Evolutionary conservation across 2,113 vertebrate genomes (phyloP), one percentile per base, ranked within the genome.

Genomic region (Bostrychus sinensis): DNA sequence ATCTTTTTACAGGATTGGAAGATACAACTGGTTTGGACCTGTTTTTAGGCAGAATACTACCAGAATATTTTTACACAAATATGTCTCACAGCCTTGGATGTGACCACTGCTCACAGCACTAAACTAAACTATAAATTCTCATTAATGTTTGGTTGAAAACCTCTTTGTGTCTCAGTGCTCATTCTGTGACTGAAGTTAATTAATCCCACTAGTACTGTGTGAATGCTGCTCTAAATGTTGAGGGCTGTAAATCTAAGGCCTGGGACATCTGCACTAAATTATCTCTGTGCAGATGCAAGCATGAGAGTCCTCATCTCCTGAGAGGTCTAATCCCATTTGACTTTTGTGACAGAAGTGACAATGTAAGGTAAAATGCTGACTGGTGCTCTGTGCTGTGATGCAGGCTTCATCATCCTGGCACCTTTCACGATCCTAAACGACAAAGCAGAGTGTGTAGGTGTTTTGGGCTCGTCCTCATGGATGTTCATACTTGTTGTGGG

Each of bases 401-500:
- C 61, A 13, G 56, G 41, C 37, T 84, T 70, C 84, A 82, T 75
- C 75, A 65, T 9, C 19, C 55, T 61, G 80, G 83, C 71, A 59
- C 70, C 5, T 71, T 75, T 77, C 37, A 68, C 58, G 42, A 55
- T 61, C 56, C 54, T 58, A 19, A 37, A 68, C 70, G 75, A 42
- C 51, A 77, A 11, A 51, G 59, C 66, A 28, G 57, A 76, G 34
- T 45, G 54, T 75, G 79, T 78, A 61, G 83, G 79, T 42, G 72
- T 63, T 20, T 62, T 23, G 48, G 56, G 42, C 56, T 50, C 25
- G 13, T 70, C 54, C 43, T 43, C n/a, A 42, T 70, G 81, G 65
- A 54, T 70, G 67, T 83, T 72, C 70, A 70, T 75, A 75, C 83
- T 94, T 93, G 89, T 75, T 92, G 91, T 92, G 88, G 89, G 86